Conservation (phyloP, 2,888 invertebrate species). For the Autographa gamma region DNA sequence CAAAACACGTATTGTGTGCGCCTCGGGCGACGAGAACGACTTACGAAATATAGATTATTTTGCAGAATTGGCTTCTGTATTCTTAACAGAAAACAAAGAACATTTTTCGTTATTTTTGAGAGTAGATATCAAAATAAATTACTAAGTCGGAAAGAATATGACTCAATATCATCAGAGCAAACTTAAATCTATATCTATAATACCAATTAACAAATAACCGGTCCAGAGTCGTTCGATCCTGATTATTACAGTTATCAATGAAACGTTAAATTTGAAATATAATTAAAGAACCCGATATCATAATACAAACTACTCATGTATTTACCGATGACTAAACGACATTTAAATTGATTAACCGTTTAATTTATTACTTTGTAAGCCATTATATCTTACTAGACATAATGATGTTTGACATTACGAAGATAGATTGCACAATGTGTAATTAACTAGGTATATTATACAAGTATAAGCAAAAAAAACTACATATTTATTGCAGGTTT, state of each 20-base stretch:
- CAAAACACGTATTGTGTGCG: slow-evolving; percentile 37
- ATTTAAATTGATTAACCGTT: not conserved
- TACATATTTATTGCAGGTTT: too few relatives aligned
- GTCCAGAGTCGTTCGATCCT: not conserved
- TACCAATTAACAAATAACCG: not conserved
- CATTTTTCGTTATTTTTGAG: not conserved
- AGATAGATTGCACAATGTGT: not conserved
- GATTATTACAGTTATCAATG: not conserved
- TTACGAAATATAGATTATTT: slow-evolving; percentile 44
- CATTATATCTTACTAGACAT: not conserved
- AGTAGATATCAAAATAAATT: not conserved
- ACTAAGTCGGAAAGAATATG: too few relatives aligned
- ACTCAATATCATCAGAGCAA: too few relatives aligned
- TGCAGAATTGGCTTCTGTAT: slow-evolving; percentile 17
- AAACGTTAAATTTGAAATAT: not conserved
- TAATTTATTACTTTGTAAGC: not conserved
- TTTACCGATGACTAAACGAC: slow-evolving; percentile 1
- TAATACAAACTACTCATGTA: not conserved
- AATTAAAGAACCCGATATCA: not conserved
- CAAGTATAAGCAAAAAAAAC: too few relatives aligned
- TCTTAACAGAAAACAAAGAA: not conserved
- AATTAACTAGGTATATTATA: too few relatives aligned
- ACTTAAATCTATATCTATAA: not conserved
- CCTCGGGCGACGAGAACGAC: slow-evolving; percentile 27
- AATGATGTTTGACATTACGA: not conserved